phyloP scores from a whole-genome alignment of 2,113 vertebrate species.

The Paramormyrops kingsleyae region DNA sequence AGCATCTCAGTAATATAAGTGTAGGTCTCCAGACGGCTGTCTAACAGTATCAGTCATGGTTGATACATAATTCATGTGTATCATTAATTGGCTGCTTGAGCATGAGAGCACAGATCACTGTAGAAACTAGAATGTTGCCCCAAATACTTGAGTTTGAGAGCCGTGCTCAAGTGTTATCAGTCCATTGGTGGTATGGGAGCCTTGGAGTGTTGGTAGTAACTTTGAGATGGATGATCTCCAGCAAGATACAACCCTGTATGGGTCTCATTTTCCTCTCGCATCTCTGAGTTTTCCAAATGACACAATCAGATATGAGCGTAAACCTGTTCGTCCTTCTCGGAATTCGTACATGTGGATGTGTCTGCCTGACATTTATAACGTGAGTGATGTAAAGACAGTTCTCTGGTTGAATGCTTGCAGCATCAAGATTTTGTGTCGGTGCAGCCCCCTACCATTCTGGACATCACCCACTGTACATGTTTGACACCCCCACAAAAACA shows the following conservation, averaged over 20 bases:
- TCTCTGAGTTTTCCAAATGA: not conserved
- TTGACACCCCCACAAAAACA: not conserved
- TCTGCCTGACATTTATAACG: not conserved
- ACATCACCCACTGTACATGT: not conserved
- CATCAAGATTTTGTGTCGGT: not conserved
- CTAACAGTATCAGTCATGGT: not conserved
- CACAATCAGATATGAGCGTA: not conserved
- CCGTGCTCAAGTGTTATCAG: not conserved
- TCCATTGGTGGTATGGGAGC: not conserved
- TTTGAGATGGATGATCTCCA: not conserved
- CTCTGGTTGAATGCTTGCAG: not conserved
- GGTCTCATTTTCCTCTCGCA: not conserved
- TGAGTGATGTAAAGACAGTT: not conserved
- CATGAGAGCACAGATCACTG: not conserved
- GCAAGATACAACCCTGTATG: not conserved
- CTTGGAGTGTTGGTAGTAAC: not conserved
- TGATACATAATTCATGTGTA: conserved; percentile 1
- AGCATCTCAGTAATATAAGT: not conserved
- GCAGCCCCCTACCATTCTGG: not conserved
- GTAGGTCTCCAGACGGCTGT: not conserved
- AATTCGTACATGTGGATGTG: not conserved
- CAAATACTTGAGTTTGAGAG: not conserved
- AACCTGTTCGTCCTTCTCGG: not conserved
- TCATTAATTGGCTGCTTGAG: not conserved
- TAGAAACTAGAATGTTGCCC: not conserved